Evolutionary conservation across 2,888 invertebrate genomes (phyloP), one percentile per base, ranked within the genome.

Genomic region (Ptilodon capucinus): DNA sequence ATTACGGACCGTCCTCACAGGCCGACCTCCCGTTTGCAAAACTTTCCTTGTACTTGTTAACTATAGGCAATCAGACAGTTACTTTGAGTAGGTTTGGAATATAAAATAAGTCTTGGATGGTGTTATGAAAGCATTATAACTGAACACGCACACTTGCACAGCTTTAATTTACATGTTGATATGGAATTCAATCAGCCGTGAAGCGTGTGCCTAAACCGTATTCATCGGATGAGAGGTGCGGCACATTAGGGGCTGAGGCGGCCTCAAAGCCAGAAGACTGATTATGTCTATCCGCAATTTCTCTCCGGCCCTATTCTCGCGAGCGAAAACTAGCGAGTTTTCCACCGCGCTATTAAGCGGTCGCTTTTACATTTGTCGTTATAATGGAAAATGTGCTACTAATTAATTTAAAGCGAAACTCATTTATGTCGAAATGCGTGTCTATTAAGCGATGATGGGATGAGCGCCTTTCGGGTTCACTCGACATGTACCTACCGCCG

Each of bases 251-350:
- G 79, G 86, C 80, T 76, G 81, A 78, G 75, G 84, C 86, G 77
- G 88, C 90, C 86, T 89, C 90, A 88, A 91, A 90, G 89, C 90
- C 91, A 86, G 87, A 89, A 91, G 91, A 91, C 91, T 90, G 91
- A 91, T 91, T 91, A 87, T 88, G 88, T 89, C 88, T 90, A 90
- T 90, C 86, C 90, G 87, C 88, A 88, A 89, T 91, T 90, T 88
- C 90, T 89, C 91, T 86, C 83, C 81, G 79, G 82, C 85, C 86
- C 87, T 87, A 85, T 87, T 84, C 87, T 83, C 88, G 86, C 88
- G 89, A 86, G 86, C 87, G 86, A 90, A 90, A 90, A 90, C 91
- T 91, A 89, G 89, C 88, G 88, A 89, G 89, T 91, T 91, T 90
- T 90, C 86, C 91, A 86, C 88, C 89, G 81, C 86, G 86, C 86